These are phyloP conservation scores for Hypomecis atomaria DNA, from an alignment of 2,888 invertebrate species.

Conservation along the genomic window DNA sequence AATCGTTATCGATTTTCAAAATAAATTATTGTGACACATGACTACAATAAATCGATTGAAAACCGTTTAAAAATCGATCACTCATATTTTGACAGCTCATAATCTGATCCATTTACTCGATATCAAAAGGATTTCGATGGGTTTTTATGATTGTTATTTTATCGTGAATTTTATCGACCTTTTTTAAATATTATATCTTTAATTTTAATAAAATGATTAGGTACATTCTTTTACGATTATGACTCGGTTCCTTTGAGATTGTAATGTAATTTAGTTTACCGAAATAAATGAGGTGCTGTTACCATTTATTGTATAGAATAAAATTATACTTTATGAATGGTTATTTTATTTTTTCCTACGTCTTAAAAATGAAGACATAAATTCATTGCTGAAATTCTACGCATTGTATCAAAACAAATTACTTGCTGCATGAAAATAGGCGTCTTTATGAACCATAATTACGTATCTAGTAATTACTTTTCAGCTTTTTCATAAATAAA, in stretches of 20 bases:
- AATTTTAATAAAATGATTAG: constrained; percentile 26
- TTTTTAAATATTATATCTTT: constrained; percentile 19
- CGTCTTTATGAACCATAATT: too few relatives aligned
- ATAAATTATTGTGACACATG: constrained; percentile 6
- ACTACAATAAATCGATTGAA: constrained; percentile 24
- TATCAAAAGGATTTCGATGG: constrained; percentile 5
- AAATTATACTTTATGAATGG: too few relatives aligned
- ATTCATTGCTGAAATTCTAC: too few relatives aligned
- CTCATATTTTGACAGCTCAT: constrained; percentile 52
- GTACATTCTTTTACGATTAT: constrained; percentile 12
- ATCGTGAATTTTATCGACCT: constrained; percentile 23
- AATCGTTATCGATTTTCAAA: constrained; percentile 10
- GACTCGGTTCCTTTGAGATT: constrained; percentile 5
- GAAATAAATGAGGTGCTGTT: too few relatives aligned
- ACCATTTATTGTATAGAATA: too few relatives aligned
- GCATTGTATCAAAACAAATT: too few relatives aligned
- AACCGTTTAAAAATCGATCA: constrained; percentile 68
- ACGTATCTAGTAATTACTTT: too few relatives aligned
- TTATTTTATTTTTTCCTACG: too few relatives aligned
- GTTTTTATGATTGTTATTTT: constrained; percentile 6
- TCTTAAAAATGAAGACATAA: too few relatives aligned
- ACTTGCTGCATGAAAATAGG: too few relatives aligned
- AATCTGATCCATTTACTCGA: constrained; percentile 13
- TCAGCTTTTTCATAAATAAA: too few relatives aligned
- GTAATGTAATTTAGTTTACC: neutral